These are phyloP conservation scores for Aphidius ervi DNA, from an alignment of 1,140 invertebrate genomes.

Conservation along the genomic window DNA sequence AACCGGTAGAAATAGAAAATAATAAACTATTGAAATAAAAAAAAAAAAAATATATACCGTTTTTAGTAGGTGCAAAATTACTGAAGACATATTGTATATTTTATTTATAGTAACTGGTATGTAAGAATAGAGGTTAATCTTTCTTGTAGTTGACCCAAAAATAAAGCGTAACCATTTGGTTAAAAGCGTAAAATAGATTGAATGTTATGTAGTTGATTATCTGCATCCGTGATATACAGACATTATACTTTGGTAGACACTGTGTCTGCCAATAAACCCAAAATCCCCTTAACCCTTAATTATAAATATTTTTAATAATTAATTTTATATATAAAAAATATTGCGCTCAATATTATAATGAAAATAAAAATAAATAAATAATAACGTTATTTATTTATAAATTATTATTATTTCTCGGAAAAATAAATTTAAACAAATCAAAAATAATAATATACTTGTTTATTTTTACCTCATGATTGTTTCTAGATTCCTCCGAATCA, in stretches of 20 bases:
- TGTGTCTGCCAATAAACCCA: constrained; percentile 24
- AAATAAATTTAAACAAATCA: neutral
- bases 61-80: neutral
- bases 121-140: constrained; percentile 48
- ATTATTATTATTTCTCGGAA: neutral
- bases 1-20: too few species aligned
- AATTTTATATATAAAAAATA: neutral
- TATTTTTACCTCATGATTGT: constrained; percentile 54
- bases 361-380: neutral
- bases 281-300: neutral
- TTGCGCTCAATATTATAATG: neutral
- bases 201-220: constrained; percentile 32
- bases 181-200: constrained; percentile 37
- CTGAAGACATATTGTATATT: constrained; percentile 35
- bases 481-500: constrained; percentile 54
- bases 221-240: constrained; percentile 13
- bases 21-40: neutral
- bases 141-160: constrained; percentile 43
- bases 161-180: constrained; percentile 37
- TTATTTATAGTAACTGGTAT: constrained; percentile 46
- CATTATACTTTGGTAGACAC: constrained; percentile 19
- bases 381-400: too few species aligned
- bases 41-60: neutral
- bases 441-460: too few species aligned
- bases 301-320: constrained; percentile 11